phyloP scores from a whole-genome alignment of 2,888 invertebrate genomes.

The Spodoptera exigua region DNA sequence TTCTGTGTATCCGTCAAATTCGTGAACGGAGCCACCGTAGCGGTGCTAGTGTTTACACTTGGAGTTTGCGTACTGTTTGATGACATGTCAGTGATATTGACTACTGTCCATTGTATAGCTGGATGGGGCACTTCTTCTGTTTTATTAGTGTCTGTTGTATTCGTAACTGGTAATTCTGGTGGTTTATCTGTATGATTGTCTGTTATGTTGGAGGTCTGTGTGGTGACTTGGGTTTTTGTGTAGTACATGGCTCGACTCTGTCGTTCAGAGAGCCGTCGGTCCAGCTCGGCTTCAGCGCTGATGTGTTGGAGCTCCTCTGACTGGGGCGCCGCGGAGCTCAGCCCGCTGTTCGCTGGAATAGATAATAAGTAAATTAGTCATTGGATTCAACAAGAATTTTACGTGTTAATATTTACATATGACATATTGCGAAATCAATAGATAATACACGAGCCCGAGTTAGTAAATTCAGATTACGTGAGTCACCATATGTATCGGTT shows the following conservation, averaged over 20 bases:
- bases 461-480: slow-evolving; percentile 21
- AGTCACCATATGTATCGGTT: slow-evolving; percentile 13
- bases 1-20: slow-evolving; percentile 76
- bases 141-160: slow-evolving; percentile 56
- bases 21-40: slow-evolving; percentile 57
- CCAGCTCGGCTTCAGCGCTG: slow-evolving; percentile 68
- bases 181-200: slow-evolving; percentile 59
- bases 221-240: slow-evolving; percentile 70
- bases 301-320: slow-evolving; percentile 75
- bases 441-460: slow-evolving; percentile 13
- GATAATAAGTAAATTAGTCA: slow-evolving; percentile 46
- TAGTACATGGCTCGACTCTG: slow-evolving; percentile 82
- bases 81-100: slow-evolving; percentile 55
- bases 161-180: slow-evolving; percentile 45
- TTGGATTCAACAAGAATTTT: slow-evolving; percentile 22
- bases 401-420: slow-evolving; percentile 1
- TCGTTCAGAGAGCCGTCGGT: slow-evolving; percentile 69
- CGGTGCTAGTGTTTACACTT: slow-evolving; percentile 52
- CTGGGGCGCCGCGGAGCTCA: slow-evolving; percentile 76
- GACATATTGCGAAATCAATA: slow-evolving; percentile 40
- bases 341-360: slow-evolving; percentile 77
- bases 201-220: slow-evolving; percentile 67
- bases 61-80: slow-evolving; percentile 29
- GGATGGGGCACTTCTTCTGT: slow-evolving; percentile 65
- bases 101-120: slow-evolving; percentile 75